These are phyloP conservation scores for Plemyria rubiginata DNA, from an alignment of 2,888 invertebrate species.

Conservation along the genomic window DNA sequence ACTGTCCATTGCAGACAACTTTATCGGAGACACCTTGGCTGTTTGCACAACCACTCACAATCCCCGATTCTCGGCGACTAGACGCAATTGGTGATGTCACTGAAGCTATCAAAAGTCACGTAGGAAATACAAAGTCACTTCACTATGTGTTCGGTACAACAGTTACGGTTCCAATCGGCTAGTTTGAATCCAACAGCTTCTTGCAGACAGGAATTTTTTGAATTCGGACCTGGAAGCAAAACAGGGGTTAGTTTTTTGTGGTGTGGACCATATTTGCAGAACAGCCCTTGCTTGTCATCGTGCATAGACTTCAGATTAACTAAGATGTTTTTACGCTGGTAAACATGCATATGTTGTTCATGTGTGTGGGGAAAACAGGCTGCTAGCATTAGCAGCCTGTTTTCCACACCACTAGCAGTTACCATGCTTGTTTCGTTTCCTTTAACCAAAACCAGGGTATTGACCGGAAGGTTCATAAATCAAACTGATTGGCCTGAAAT, in stretches of 20 bases:
- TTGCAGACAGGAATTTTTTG: constrained; percentile 28
- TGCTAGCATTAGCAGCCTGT: constrained; percentile 25
- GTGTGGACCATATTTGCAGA: constrained; percentile 29
- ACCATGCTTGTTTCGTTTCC: constrained; percentile 22
- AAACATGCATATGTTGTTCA: no score
- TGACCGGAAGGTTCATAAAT: constrained; percentile 46
- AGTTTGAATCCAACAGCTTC: constrained; percentile 2
- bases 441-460: constrained; percentile 31
- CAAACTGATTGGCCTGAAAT: constrained; percentile 32
- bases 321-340: background rate
- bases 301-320: background rate
- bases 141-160: background rate
- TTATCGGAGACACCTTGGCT: constrained; percentile 84
- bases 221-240: constrained; percentile 63
- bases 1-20: constrained; percentile 87
- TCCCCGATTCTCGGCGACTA: constrained; percentile 71
- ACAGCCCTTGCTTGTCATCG: background rate
- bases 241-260: constrained; percentile 52
- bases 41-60: constrained; percentile 56
- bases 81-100: constrained; percentile 1
- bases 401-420: constrained; percentile 39
- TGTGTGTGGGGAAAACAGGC: no score
- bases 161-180: background rate
- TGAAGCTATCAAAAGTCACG: background rate
- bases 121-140: background rate